Conservation (phyloP, 2,888 invertebrate species). For the Augiades crinisus region DNA sequence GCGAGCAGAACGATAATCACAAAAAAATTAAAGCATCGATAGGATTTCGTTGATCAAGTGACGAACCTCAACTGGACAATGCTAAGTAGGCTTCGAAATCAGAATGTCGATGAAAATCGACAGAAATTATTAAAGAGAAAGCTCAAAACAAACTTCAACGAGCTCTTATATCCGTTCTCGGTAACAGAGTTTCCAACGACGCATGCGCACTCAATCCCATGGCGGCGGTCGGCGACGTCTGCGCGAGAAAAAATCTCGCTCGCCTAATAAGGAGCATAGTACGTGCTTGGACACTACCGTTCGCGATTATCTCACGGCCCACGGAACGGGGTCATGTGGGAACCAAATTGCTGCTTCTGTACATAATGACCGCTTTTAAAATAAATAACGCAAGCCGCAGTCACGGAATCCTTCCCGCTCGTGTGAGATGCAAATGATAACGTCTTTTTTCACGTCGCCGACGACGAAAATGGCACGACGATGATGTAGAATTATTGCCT, state of each 20-base stretch:
- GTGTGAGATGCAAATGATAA: constrained; percentile 58
- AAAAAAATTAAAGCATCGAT: no score
- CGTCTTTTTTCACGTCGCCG: constrained; percentile 41
- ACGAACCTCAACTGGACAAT: background rate
- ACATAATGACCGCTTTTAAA: constrained; percentile 54
- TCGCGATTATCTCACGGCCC: constrained; percentile 76
- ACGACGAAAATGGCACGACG: constrained; percentile 17
- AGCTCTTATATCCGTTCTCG: constrained; percentile 45
- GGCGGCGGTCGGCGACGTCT: constrained; percentile 34
- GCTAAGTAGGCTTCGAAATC: background rate
- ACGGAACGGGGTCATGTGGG: constrained; percentile 68
- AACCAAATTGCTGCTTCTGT: constrained; percentile 62
- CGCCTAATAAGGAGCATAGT: constrained; percentile 70
- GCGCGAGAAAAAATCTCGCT: constrained; percentile 55
- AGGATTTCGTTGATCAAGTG: no score
- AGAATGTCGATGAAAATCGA: background rate
- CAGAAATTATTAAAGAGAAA: constrained; percentile 23
- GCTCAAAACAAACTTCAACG: constrained; percentile 36
- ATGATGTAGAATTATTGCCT: constrained; percentile 18
- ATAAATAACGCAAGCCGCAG: constrained; percentile 48
- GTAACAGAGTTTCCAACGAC: constrained; percentile 47
- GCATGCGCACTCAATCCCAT: constrained; percentile 57
- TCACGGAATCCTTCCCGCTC: constrained; percentile 57
- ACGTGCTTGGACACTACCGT: constrained; percentile 72
- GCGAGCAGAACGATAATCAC: no score